A percentile compares a stretch with the other conserved stretches of the same genome.
phyloP scores from a whole-genome alignment of 1,140 invertebrate genomes.

The Pseudachorutes palmiensis region DNA sequence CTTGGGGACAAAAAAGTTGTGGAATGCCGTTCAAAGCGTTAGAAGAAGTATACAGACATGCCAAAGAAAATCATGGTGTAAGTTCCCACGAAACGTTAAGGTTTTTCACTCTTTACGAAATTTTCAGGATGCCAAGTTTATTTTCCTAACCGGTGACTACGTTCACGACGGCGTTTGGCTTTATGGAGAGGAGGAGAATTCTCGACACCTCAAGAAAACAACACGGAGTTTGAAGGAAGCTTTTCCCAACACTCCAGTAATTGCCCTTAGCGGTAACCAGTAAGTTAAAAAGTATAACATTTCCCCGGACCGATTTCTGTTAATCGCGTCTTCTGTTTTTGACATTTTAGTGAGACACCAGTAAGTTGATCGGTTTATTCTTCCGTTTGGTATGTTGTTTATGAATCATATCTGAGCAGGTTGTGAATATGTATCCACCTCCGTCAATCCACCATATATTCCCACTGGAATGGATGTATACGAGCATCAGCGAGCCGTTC shows the following conservation, averaged over 20 bases:
- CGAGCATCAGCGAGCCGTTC: neutral
- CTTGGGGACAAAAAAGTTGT: conserved; percentile 8
- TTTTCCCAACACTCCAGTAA: conserved; percentile 52
- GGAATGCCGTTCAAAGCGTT: conserved; percentile 9
- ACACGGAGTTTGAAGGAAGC: conserved; percentile 46
- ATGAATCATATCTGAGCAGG: no score
- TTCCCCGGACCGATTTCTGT: no score
- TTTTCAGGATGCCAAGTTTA: conserved; percentile 48
- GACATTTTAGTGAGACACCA: conserved; percentile 52
- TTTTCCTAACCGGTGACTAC: conserved; percentile 58
- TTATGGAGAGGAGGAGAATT: conserved; percentile 41
- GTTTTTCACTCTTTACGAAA: neutral
- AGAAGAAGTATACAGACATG: conserved; percentile 8
- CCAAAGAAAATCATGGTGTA: neutral
- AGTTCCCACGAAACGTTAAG: no score
- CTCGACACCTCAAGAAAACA: conserved; percentile 44
- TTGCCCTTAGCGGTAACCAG: conserved; percentile 56
- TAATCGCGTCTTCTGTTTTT: no score
- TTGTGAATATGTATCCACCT: conserved; percentile 28
- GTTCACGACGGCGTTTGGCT: conserved; percentile 46
- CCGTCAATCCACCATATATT: conserved; percentile 3
- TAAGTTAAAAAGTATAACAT: no score
- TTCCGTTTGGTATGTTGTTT: no score
- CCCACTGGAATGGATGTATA: conserved; percentile 26
- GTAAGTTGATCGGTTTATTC: no score